A percentile compares a stretch with the other conserved stretches of the same genome.
Evolutionary conservation across 2,888 invertebrate genomes (phyloP).

Genomic region (Acanthosepion pharaonis): DNA sequence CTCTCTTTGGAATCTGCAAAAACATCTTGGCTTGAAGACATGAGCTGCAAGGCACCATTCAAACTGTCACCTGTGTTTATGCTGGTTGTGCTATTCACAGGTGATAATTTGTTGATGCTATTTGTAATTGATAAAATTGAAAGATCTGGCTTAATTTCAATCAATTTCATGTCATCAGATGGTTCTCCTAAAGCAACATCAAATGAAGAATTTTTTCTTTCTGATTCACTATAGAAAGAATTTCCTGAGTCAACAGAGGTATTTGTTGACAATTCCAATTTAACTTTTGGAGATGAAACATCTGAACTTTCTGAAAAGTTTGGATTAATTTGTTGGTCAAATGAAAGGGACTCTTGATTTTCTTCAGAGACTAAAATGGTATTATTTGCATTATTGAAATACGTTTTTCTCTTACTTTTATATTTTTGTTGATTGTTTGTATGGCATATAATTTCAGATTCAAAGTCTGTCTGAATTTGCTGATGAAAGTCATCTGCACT

Average conservation of each 20-base stretch:
- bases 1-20: not conserved
- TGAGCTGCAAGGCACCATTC: not conserved
- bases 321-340: not conserved
- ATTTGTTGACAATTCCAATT: not conserved
- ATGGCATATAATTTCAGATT: not conserved
- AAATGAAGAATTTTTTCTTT: not conserved
- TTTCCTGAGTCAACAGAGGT: not conserved
- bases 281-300: not conserved
- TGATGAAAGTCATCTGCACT: not conserved
- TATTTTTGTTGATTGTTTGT: not conserved
- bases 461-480: not conserved
- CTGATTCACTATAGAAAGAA: not conserved
- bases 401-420: too few relatives aligned
- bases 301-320: not conserved
- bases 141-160: not conserved
- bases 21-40: not conserved
- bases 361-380: not conserved
- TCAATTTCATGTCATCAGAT: not conserved
- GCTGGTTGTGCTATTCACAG: not conserved
- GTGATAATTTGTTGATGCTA: not conserved
- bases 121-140: not conserved
- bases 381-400: not conserved
- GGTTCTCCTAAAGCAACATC: not conserved
- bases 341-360: not conserved
- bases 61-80: not conserved